Base-by-base conservation (phyloP, 2,888 invertebrate genomes). In the Archips xylosteana region DNA sequence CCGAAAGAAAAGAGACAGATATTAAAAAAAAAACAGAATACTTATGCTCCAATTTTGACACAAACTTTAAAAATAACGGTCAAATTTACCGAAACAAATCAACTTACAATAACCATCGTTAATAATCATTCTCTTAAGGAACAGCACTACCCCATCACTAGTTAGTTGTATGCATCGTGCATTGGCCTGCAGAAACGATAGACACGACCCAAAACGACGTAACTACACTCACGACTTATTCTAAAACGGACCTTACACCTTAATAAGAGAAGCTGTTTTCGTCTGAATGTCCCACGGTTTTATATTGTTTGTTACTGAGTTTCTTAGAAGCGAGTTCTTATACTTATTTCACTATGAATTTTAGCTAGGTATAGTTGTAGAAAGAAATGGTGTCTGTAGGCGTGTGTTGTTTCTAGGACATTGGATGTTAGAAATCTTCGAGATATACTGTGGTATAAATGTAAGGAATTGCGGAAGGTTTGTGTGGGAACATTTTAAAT, bases 141-240 rank as follows among this genome's bases (percentile, higher is more conserved):
- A 74, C 74, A 42, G 5, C 69, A 81, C 80, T 83, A 59, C 59
- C 87, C 82, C 93, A 90, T 83, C 94, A 88, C 94, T 93, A 92
- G 86, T 91, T 91, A 93, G 92, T 94, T 93, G 93, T 93, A 94
- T 94, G 94, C 94, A 92, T 89, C 94, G 94, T 92, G 93, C 94
- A 94, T 90, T 94, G 94, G 94, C 94, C 94, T 93, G 94, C 89
- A 92, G 89, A 89, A 89, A 89, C 89, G 87, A 82, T 83, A 83
- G 83, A 78, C 71, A 76, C 70, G 54, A 75, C 75, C 49, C 75
- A 82, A 85, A 89, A 87, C 78, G 82, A 71, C 86, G 4, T 81
- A 89, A 79, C 76, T 75, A 75, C 78, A 75, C 23, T 64, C 62
- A 32, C 39, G 2, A 34, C 9, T 3, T 8, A 76, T 61, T 68